Evolutionary conservation across 2,797 vertebrate genomes (phyloP).

Genomic region (Champsocephalus esox): DNA sequence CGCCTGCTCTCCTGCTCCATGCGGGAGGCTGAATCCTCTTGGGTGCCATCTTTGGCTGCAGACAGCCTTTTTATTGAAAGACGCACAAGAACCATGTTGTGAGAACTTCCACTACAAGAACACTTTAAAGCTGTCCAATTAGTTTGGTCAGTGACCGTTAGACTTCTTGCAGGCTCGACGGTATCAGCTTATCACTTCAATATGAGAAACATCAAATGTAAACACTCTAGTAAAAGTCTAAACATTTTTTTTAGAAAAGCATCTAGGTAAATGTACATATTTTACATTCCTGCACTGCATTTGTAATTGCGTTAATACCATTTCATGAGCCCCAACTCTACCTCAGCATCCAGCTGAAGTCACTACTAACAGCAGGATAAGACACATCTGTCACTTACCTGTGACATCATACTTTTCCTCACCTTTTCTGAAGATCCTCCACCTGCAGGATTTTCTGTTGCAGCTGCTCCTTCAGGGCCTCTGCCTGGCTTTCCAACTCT

Average conservation of each 20-base stretch:
- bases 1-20: conserved; percentile 85
- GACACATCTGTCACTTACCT: neutral
- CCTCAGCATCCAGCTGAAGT: neutral
- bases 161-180: neutral
- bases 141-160: neutral
- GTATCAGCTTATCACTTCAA: neutral
- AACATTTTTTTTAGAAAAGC: neutral
- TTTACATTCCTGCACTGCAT: neutral
- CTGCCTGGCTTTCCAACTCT: conserved; percentile 88
- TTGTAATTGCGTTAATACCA: neutral
- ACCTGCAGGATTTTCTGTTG: conserved; percentile 85
- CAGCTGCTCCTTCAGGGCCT: conserved; percentile 84
- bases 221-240: neutral
- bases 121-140: neutral
- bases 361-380: neutral
- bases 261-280: too few relatives aligned
- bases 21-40: conserved; percentile 85
- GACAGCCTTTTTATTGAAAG: conserved; percentile 64
- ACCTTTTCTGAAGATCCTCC: conserved; percentile 88
- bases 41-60: conserved; percentile 83
- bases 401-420: conserved; percentile 3
- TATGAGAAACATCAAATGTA: neutral
- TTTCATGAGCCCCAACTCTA: neutral
- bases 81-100: neutral
- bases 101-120: neutral